phyloP scores from a whole-genome alignment of 2,113 vertebrate genomes.

The Procapra przewalskii region DNA sequence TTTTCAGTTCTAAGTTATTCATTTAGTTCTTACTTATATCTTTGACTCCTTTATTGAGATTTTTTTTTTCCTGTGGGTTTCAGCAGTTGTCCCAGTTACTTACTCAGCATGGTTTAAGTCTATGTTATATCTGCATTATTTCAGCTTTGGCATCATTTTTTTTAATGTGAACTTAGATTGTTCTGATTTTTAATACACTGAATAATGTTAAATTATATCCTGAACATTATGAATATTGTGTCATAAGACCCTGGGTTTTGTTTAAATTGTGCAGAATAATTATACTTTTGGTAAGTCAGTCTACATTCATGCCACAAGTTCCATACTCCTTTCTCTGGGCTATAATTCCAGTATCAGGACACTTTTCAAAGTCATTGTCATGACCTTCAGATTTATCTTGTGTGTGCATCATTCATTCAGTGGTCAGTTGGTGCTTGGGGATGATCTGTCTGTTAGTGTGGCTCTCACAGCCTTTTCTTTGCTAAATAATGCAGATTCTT shows the following conservation, averaged over 20 bases:
- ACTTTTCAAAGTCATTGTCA: neutral
- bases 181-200: neutral
- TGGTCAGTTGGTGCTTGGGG: neutral
- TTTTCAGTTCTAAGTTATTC: neutral
- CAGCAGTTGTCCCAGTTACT: neutral
- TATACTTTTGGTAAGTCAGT: neutral
- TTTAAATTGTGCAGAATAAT: neutral
- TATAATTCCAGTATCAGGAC: neutral
- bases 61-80: neutral
- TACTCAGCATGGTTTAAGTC: neutral
- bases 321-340: neutral
- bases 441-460: neutral
- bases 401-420: neutral
- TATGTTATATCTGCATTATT: neutral
- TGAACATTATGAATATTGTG: neutral
- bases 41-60: neutral
- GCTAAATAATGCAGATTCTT: neutral
- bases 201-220: neutral
- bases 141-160: neutral
- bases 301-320: neutral
- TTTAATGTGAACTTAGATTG: neutral
- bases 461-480: neutral
- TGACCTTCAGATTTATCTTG: neutral
- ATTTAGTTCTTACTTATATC: neutral
- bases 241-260: neutral